These are phyloP conservation scores for Lycopodina hypogea DNA, from an alignment of 37 sponge, comb jelly and placozoan species.

Conservation along the genomic window DNA sequence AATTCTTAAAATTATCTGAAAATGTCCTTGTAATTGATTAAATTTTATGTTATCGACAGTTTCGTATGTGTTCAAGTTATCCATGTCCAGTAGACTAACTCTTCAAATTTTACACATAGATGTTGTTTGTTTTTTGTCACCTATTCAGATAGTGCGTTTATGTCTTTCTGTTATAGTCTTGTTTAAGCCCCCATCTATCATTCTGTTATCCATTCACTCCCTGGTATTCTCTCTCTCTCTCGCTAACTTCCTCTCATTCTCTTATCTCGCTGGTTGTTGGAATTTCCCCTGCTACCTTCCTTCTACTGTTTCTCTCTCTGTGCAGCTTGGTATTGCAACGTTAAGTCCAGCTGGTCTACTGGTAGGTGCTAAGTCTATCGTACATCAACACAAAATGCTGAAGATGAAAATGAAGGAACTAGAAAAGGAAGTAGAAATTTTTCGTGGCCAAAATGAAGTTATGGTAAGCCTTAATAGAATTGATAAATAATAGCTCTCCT, in stretches of 20 bases:
- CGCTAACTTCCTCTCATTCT: too few relatives aligned
- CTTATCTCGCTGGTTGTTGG: neutral
- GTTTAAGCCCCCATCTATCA: too few relatives aligned
- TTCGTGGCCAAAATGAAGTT: slow-evolving; percentile 45
- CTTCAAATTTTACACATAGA: neutral
- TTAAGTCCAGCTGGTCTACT: slow-evolving; percentile 69
- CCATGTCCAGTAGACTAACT: neutral
- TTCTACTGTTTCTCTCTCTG: slow-evolving; percentile 5
- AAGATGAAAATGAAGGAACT: slow-evolving; percentile 49
- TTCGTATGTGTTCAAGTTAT: too few relatives aligned
- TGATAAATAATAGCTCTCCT: neutral
- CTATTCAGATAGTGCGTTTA: too few relatives aligned
- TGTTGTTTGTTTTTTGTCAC: too few relatives aligned
- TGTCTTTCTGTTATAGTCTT: too few relatives aligned
- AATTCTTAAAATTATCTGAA: too few relatives aligned
- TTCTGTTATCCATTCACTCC: too few relatives aligned
- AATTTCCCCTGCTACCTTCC: neutral
- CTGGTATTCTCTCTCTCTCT: too few relatives aligned
- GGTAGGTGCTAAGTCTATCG: slow-evolving; percentile 68
- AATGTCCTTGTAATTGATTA: too few relatives aligned
- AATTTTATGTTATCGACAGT: too few relatives aligned
- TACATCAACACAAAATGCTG: slow-evolving; percentile 64
- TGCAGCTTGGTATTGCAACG: slow-evolving; percentile 63
- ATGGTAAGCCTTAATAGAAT: slow-evolving; percentile 35
- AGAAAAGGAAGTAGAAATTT: slow-evolving; percentile 43